These are phyloP conservation scores for Amblyraja radiata DNA, from an alignment of 2,797 vertebrate species.

Conservation along the genomic window DNA sequence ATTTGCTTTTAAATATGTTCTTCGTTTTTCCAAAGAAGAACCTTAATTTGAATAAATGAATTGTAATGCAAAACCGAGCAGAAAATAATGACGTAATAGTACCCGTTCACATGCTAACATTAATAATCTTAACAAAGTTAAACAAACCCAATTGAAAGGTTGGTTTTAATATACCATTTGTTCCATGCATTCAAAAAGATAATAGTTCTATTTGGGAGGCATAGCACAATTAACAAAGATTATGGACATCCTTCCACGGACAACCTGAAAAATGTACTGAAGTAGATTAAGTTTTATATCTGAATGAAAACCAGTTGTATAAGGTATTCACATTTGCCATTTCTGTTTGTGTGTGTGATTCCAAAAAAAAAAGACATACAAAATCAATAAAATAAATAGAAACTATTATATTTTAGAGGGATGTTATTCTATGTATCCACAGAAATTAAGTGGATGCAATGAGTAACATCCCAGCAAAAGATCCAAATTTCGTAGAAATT, in stretches of 20 bases:
- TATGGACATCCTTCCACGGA: background rate
- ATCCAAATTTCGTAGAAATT: background rate
- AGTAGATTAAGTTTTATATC: background rate
- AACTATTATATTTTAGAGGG: too few species aligned
- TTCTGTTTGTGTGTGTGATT: background rate
- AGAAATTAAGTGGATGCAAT: background rate
- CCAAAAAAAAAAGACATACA: background rate
- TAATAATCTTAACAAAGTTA: conserved; percentile 1
- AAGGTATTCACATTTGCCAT: background rate
- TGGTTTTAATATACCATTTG: background rate
- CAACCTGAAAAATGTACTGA: background rate
- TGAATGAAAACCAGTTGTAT: background rate
- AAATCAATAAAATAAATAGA: background rate
- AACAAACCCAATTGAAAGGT: background rate
- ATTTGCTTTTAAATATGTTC: background rate
- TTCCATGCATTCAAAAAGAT: background rate
- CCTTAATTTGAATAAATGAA: conserved; percentile 8
- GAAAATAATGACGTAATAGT: background rate
- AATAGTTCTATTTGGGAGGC: background rate
- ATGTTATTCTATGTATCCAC: too few species aligned
- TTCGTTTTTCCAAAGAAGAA: background rate
- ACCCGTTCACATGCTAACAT: background rate
- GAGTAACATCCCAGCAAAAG: background rate
- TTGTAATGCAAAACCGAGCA: background rate
- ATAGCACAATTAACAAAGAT: background rate